These are phyloP conservation scores for Listronotus bonariensis DNA, from an alignment of 1,140 invertebrate genomes.

Conservation along the genomic window DNA sequence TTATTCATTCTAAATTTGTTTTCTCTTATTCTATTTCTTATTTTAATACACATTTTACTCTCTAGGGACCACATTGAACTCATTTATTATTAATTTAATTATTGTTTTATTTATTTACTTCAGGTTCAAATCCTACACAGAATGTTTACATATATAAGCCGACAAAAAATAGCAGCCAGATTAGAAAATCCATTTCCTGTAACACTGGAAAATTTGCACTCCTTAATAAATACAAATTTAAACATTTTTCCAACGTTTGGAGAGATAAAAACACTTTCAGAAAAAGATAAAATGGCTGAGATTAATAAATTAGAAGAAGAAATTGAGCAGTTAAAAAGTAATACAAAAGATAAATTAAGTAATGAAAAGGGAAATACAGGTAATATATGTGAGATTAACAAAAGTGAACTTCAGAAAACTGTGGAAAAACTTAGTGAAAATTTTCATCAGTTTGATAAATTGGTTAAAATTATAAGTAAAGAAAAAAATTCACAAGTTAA, in stretches of 20 bases:
- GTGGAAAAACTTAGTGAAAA: slow-evolving; percentile 7
- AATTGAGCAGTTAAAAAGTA: background rate
- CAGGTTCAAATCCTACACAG: slow-evolving; percentile 12
- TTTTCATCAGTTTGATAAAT: slow-evolving; percentile 13
- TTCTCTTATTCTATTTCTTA: no score
- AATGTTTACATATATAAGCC: slow-evolving; percentile 12
- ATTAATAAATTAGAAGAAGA: background rate
- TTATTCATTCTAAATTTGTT: no score
- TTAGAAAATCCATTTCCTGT: background rate
- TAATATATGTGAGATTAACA: background rate
- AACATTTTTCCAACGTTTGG: slow-evolving; percentile 17
- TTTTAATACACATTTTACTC: no score
- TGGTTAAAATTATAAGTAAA: slow-evolving; percentile 8
- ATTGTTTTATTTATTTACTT: background rate
- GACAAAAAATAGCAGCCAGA: background rate
- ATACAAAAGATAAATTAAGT: background rate
- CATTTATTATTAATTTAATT: no score
- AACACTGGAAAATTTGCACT: background rate
- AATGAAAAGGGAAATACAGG: background rate
- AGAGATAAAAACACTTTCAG: slow-evolving; percentile 8
- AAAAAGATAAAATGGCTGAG: slow-evolving; percentile 1
- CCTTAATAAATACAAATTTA: slow-evolving; percentile 10
- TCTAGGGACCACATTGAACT: no score
- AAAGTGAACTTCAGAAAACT: background rate
- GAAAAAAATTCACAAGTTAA: background rate